Conservation (phyloP, 2,888 invertebrate genomes). For the Protodeltote pygarga region DNA sequence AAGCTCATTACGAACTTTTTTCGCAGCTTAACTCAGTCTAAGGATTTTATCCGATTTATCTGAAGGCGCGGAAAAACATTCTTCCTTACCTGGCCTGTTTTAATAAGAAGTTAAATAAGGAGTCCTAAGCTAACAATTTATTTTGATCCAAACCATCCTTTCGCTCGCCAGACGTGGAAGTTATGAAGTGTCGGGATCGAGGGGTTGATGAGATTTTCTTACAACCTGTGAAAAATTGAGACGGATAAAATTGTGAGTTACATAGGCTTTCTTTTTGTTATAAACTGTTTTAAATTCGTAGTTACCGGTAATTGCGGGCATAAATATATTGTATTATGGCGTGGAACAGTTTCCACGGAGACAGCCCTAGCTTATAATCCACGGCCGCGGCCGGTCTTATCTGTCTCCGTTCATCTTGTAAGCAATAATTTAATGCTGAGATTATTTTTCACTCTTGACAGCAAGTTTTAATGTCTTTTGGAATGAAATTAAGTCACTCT, state of each 20-base stretch:
- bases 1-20: constrained; percentile 39
- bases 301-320: no score
- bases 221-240: constrained; percentile 26
- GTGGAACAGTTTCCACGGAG: constrained; percentile 4
- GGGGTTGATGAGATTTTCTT: constrained; percentile 43
- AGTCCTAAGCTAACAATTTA: constrained; percentile 56
- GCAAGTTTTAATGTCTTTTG: constrained; percentile 84
- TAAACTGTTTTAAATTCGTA: constrained; percentile 3
- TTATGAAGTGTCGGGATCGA: constrained; percentile 46
- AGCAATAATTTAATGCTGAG: constrained; percentile 80
- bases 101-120: constrained; percentile 54
- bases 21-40: constrained; percentile 27
- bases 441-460: constrained; percentile 83
- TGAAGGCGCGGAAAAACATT: constrained; percentile 40
- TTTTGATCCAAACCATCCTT: constrained; percentile 48
- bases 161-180: constrained; percentile 31
- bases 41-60: constrained; percentile 48
- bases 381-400: constrained; percentile 67
- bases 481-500: constrained; percentile 77
- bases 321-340: constrained; percentile 9
- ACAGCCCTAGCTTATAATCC: constrained; percentile 40
- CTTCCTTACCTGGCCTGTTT: constrained; percentile 40
- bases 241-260: constrained; percentile 22
- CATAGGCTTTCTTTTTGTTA: constrained; percentile 4
- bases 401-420: constrained; percentile 77